A percentile compares a stretch with the other conserved stretches of the same genome.
Evolutionary conservation across 2,888 invertebrate species (phyloP).

Genomic region (Brenthis hecate): DNA sequence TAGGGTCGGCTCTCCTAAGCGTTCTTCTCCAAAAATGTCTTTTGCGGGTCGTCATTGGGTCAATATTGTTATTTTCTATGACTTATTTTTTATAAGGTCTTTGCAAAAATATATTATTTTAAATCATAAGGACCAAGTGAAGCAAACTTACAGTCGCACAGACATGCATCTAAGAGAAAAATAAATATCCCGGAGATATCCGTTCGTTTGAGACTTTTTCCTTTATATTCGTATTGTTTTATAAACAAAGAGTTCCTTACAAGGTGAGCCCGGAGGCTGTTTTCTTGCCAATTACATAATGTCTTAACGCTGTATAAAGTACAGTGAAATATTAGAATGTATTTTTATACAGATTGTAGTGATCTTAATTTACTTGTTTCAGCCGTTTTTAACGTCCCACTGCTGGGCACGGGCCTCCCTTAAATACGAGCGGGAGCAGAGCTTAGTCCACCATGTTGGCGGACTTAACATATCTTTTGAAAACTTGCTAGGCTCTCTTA

Average conservation of each 20-base stretch:
- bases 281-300: constrained; percentile 36
- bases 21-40: too few relatives aligned
- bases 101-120: background rate
- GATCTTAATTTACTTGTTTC: too few relatives aligned
- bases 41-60: too few relatives aligned
- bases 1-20: too few relatives aligned
- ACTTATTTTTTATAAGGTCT: too few relatives aligned
- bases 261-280: constrained; percentile 39
- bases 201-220: constrained; percentile 40
- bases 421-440: too few relatives aligned
- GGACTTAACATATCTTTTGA: too few relatives aligned
- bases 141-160: constrained; percentile 50
- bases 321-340: constrained; percentile 10
- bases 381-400: too few relatives aligned
- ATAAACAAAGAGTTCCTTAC: constrained; percentile 41
- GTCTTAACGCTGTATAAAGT: constrained; percentile 24
- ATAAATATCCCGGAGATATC: constrained; percentile 50
- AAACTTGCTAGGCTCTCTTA: too few relatives aligned
- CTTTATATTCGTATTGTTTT: constrained; percentile 42
- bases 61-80: too few relatives aligned
- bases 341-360: background rate
- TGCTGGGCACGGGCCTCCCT: too few relatives aligned
- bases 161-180: constrained; percentile 45
- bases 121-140: constrained; percentile 25
- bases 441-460: too few relatives aligned